Evolutionary conservation across 2,888 invertebrate species (phyloP).

Genomic region (Poecilus cupreus): DNA sequence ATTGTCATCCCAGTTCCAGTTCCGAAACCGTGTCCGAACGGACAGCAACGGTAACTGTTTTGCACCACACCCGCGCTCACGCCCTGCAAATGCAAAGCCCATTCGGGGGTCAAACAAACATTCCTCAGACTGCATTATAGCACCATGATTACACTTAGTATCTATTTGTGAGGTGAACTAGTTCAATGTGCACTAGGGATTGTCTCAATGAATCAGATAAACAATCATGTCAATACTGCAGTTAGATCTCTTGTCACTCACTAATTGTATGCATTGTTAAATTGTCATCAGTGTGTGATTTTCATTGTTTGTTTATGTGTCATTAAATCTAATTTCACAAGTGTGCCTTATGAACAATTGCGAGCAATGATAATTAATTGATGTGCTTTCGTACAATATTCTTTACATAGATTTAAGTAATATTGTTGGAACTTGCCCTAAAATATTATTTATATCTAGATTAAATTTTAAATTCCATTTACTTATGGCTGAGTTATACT

Average conservation of each 20-base stretch:
- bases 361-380: too few relatives aligned
- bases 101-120: not conserved
- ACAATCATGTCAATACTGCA: not conserved
- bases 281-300: too few relatives aligned
- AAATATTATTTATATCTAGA: too few relatives aligned
- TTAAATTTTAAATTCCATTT: too few relatives aligned
- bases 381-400: too few relatives aligned
- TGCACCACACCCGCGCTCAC: slow-evolving; percentile 44
- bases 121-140: not conserved
- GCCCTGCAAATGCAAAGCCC: not conserved
- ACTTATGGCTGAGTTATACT: too few relatives aligned
- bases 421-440: too few relatives aligned
- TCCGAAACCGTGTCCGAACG: slow-evolving; percentile 9
- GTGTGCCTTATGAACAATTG: too few relatives aligned
- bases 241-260: not conserved
- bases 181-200: not conserved
- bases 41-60: slow-evolving; percentile 11
- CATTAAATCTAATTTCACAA: too few relatives aligned
- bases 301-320: too few relatives aligned
- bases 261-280: too few relatives aligned
- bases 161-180: not conserved
- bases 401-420: too few relatives aligned
- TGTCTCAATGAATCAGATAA: not conserved
- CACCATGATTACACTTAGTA: not conserved
- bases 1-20: slow-evolving; percentile 49